Evolutionary conservation across 2,113 vertebrate genomes (phyloP), one percentile per base, ranked within the genome.

Genomic region (Theristicus caerulescens): DNA sequence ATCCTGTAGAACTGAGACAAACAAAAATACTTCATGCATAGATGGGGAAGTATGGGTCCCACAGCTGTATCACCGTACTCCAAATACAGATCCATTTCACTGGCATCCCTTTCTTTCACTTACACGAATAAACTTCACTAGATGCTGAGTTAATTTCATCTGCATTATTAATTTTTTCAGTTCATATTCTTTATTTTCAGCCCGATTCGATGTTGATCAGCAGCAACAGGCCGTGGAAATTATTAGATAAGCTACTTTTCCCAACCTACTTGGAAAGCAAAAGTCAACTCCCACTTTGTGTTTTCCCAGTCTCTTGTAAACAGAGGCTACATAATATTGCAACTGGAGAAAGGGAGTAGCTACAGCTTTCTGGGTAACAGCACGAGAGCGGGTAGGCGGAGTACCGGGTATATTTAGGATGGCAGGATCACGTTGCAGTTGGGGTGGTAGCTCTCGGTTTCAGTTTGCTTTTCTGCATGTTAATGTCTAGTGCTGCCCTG

Each of bases 301-400:
- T 78, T 87, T 80, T 94, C 64, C 34, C 40, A 64, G n/a, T 26
- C 51, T 83, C 38, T 38, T 78, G 59, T 88, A 77, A 85, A 83
- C 46, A 86, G 64, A 82, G 32, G 59, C 64, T 81, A 18, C 26
- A 11, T 13, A 76, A 69, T 69, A n/a, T 5, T 84, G 77, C 73
- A 93, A 9, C 70, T 81, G 67, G 62, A 91, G 76, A 64, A 76
- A 76, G 69, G 61, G 40, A 88, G 55, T 52, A 71, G 44, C 67
- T 66, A 3, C 47, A 62, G 67, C 27, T 27, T 31, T 49, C 61
- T 46, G 46, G 65, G 47, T 51, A 57, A 31, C 16, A n/a, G 59
- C 0, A 0, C 0, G 0, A 79, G 59, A 88, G 46, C 1, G 8
- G 32, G 61, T 6, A 8, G 81, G 66, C 7, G 9, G 22, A 44